Evolutionary conservation across 2,113 vertebrate species (phyloP).

Genomic region (Seriola quinqueradiata): DNA sequence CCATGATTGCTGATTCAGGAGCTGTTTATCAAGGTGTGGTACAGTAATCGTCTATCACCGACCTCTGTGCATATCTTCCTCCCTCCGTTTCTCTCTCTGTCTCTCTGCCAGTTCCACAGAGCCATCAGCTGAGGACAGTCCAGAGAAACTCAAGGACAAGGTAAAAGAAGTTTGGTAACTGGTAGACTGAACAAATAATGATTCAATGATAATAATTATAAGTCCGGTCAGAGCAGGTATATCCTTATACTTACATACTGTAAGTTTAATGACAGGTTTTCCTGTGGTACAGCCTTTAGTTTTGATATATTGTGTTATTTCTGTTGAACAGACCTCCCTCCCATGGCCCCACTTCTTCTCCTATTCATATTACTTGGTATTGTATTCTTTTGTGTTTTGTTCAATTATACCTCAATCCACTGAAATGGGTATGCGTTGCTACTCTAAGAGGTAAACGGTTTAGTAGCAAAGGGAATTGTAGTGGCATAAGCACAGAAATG

Average conservation of each 20-base stretch:
- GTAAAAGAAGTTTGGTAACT: conserved; percentile 74
- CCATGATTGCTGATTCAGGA: not conserved
- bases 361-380: conserved; percentile 84
- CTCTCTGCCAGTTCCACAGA: conserved; percentile 86
- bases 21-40: not conserved
- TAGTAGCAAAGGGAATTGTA: not conserved
- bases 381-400: conserved; percentile 71
- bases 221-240: not conserved
- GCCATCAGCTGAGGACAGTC: conserved; percentile 88
- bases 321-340: conserved; percentile 81
- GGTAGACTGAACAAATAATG: not conserved
- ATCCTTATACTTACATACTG: not conserved
- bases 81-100: conserved; percentile 39
- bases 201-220: not conserved
- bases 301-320: conserved; percentile 58
- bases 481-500: conserved; percentile 12
- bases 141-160: conserved; percentile 90
- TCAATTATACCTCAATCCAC: conserved; percentile 25
- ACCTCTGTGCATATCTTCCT: not conserved
- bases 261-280: not conserved
- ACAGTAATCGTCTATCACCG: not conserved
- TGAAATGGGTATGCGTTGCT: conserved; percentile 36
- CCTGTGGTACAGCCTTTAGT: not conserved
- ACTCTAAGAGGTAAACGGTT: conserved; percentile 28
- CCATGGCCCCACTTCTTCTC: conserved; percentile 82